These are phyloP conservation scores for Penaeus chinensis DNA, from an alignment of 1,140 invertebrate genomes.

Conservation along the genomic window DNA sequence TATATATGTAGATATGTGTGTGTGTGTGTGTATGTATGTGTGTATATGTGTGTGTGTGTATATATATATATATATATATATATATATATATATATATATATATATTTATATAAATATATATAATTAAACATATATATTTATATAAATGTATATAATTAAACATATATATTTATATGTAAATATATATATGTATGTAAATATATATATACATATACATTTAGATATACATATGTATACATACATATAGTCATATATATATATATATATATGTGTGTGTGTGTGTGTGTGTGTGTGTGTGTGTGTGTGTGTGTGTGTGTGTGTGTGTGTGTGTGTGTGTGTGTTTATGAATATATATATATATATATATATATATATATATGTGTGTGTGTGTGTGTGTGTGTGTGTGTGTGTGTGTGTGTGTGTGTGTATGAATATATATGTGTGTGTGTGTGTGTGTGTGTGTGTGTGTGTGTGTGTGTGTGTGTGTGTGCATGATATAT, in stretches of 20 bases:
- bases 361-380: background rate
- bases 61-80: background rate
- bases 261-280: background rate
- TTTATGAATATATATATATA: constrained; percentile 1
- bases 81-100: no score
- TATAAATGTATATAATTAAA: no score
- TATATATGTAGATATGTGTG: constrained; percentile 4
- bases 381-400: no score
- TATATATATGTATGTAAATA: background rate
- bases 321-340: no score
- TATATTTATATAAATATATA: no score
- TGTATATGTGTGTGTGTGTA: constrained; percentile 5
- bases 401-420: no score
- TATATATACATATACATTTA: background rate
- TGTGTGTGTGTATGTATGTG: constrained; percentile 8
- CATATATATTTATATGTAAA: background rate
- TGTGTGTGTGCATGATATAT: background rate
- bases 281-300: no score
- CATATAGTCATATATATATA: background rate
- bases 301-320: no score
- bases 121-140: no score
- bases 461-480: background rate
- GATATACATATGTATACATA: background rate
- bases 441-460: background rate
- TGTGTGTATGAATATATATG: background rate